Evolutionary conservation across 2,113 vertebrate species (phyloP).

Genomic region (Seriola dumerili): DNA sequence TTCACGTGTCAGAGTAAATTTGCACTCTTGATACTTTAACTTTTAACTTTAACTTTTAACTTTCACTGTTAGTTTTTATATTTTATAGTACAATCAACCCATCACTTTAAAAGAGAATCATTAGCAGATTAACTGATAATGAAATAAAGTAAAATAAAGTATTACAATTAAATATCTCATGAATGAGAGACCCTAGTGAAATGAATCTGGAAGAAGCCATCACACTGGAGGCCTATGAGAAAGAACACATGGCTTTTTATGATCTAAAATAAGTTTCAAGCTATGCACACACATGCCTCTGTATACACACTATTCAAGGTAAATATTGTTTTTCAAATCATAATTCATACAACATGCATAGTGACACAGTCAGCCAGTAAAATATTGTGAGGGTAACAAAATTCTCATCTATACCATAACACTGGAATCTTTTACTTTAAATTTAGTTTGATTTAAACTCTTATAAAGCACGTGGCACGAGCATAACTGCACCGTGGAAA

Average conservation of each 20-base stretch:
- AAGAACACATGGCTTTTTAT: conserved; percentile 11
- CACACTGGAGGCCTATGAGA: background rate
- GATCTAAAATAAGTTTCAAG: background rate
- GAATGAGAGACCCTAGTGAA: background rate
- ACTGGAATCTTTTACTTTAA: conserved; percentile 38
- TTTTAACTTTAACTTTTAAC: no score
- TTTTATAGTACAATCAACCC: no score
- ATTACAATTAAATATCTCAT: background rate
- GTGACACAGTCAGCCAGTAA: background rate
- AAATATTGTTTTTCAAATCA: conserved; percentile 20
- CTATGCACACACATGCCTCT: background rate
- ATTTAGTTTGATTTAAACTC: conserved; percentile 44
- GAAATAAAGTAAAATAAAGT: background rate
- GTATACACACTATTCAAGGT: background rate
- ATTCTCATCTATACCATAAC: conserved; percentile 17
- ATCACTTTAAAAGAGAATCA: background rate
- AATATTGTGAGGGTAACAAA: background rate
- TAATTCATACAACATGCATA: conserved; percentile 4
- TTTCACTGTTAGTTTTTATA: no score
- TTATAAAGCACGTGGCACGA: conserved; percentile 21
- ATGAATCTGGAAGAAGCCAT: background rate
- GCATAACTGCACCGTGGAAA: conserved; percentile 27
- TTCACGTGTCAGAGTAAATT: no score
- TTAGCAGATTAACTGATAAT: no score
- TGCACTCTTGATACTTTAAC: no score